Evolutionary conservation across 2,888 invertebrate species (phyloP), one percentile per base, ranked within the genome.

Genomic region (Aphrophora alni): DNA sequence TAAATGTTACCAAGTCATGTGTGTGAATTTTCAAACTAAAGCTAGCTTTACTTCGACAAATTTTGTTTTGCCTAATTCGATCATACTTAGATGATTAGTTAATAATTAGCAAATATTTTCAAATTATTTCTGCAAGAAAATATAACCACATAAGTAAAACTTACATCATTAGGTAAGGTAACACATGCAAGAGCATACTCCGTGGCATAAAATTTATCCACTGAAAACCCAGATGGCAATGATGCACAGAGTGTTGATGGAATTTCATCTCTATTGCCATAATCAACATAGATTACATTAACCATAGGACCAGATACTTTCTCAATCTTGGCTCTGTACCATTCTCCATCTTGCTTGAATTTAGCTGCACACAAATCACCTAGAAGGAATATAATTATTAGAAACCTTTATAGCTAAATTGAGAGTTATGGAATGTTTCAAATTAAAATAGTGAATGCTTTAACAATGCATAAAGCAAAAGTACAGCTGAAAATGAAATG

Each of bases 321-420:
- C 87, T 98, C 97, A n/a, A 98, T 92, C 88, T 94, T 95, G 0
- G 97, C 98, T 86, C 99, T 92, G 89, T 99, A 99, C 99, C 99
- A 99, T 86, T 96, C 94, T 84, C 95, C 94, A 87, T 98, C 98
- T 33, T 92, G 90, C 2, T 93, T 92, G 88, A 97, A 99, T 87
- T 93, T 93, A 38, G 98, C 98, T 25, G 98, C 98, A 87, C 98
- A 98, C 33, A 97, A 87, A 74, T 97, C 96, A 17, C 95, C 95
- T 84, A 75, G 10, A 77, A 83, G 24, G 26, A 38, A 38, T 38
- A 59, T 24, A 71, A 8, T 26, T 71, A 24, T 25, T n/a, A 71
- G 24, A 70, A 10, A 70, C 21, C 10, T 21, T 70, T 70, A 44
- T 44, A 44, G 51, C 51, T n/a, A n/a, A n/a, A n/a, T n/a, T n/a